Conservation (phyloP, 1,140 invertebrate genomes). For the Monomorium pharaonis region DNA sequence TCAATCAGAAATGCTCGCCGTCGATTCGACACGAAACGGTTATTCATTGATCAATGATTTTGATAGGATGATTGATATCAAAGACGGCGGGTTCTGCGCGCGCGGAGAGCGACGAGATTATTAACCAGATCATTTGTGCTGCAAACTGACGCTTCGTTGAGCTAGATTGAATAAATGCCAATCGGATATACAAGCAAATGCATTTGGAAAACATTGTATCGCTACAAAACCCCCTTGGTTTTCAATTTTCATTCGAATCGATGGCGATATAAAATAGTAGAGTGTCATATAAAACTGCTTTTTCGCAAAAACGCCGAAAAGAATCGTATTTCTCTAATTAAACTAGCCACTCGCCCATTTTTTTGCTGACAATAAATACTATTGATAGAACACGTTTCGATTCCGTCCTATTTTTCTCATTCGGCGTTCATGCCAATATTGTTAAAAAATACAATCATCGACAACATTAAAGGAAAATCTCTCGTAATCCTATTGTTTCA, state of each 20-base stretch:
- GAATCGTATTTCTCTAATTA: conserved; percentile 46
- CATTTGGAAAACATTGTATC: neutral
- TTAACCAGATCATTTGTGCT: conserved; percentile 39
- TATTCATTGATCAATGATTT: conserved; percentile 49
- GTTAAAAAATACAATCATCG: neutral
- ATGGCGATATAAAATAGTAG: neutral
- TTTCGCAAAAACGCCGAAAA: conserved; percentile 26
- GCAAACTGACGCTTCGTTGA: conserved; percentile 32
- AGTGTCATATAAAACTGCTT: conserved; percentile 33
- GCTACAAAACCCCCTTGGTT: conserved; percentile 25
- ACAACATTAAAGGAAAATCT: neutral
- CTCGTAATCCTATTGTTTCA: neutral
- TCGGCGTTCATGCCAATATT: neutral
- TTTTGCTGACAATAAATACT: conserved; percentile 2
- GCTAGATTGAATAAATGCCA: conserved; percentile 48
- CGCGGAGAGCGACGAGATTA: neutral
- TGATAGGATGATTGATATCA: conserved; percentile 31
- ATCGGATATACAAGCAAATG: conserved; percentile 15
- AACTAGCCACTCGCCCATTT: conserved; percentile 2
- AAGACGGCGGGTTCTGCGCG: neutral
- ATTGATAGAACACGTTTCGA: conserved; percentile 7
- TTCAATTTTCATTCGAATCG: conserved; percentile 25
- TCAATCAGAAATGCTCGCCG: conserved; percentile 17
- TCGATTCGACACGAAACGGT: conserved; percentile 6
- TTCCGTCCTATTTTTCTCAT: neutral